Evolutionary conservation across 2,797 vertebrate genomes (phyloP), one percentile per base, ranked within the genome.

Genomic region (Sebastes nivosus): DNA sequence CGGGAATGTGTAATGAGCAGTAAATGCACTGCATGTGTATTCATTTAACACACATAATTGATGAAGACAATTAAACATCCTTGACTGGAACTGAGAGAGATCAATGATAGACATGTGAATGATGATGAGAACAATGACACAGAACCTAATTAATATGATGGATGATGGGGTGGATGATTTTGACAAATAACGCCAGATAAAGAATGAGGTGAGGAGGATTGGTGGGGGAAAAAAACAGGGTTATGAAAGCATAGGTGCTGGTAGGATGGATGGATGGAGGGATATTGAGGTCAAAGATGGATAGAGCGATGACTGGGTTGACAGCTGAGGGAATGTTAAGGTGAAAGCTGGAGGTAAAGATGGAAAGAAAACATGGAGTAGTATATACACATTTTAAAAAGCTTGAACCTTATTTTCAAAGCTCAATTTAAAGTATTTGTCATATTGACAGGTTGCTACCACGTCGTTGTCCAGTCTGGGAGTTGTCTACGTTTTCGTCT

Each of bases 111-210:
- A 87, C 84, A 89, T 77, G 84, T 86, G 85, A 89, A 87, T 85
- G 65, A 89, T 91, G 86, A 89, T 88, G 82, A 89, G 80, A 86
- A 88, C 79, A 90, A 86, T 88, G 83, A 87, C 80, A 86, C 66
- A 79, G 72, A 84, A 87, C 57, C 85, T 91, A 89, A 92, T 92
- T 92, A 91, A 82, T 83, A 77, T 86, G 89, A 94, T 87, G 84
- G 80, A 91, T 92, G 85, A 77, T 29, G 3, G 66, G 59, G 66
- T 29, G 75, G 85, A 69, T 46, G 68, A 84, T 87, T 87, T 83
- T 92, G 89, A 91, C 78, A 86, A 93, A 90, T 82, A 81, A 78
- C 27, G 13, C 11, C 1, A 75, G 75, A 80, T 87, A 85, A 88
- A 82, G 77, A 86, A 86, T 88, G 75, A 80, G 84, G 67, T 77